Conservation (phyloP, 2,797 vertebrate genomes). For the Heliangelus exortis region DNA sequence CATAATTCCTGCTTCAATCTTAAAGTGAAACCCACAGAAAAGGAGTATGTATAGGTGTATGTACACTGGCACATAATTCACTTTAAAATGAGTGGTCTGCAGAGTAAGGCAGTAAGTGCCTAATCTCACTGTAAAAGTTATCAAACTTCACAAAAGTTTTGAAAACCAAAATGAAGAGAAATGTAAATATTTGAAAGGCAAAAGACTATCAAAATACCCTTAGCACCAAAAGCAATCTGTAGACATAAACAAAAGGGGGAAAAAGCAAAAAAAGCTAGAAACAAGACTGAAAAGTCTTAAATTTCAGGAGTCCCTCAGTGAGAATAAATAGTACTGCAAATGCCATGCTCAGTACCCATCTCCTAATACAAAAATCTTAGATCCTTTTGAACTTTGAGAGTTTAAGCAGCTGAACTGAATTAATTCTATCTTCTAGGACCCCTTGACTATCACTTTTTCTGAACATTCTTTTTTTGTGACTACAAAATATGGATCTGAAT, state of each 20-base stretch:
- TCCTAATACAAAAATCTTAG: not conserved
- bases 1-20: no score
- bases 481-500: not conserved
- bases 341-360: not conserved
- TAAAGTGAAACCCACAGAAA: no score
- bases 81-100: no score
- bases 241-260: not conserved
- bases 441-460: not conserved
- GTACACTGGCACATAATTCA: no score
- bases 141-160: no score
- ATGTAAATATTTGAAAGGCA: conserved; percentile 32
- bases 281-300: not conserved
- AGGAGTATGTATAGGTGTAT: no score
- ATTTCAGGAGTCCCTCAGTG: not conserved
- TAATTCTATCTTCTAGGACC: not conserved
- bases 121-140: no score
- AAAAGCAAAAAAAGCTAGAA: not conserved
- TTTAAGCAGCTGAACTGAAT: not conserved
- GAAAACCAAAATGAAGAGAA: not conserved
- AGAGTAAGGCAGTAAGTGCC: no score
- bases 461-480: not conserved
- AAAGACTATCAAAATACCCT: not conserved
- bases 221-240: not conserved
- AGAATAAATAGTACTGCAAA: not conserved
- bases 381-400: not conserved